phyloP scores from a whole-genome alignment of 2,888 invertebrate species.

The Metellina segmentata region DNA sequence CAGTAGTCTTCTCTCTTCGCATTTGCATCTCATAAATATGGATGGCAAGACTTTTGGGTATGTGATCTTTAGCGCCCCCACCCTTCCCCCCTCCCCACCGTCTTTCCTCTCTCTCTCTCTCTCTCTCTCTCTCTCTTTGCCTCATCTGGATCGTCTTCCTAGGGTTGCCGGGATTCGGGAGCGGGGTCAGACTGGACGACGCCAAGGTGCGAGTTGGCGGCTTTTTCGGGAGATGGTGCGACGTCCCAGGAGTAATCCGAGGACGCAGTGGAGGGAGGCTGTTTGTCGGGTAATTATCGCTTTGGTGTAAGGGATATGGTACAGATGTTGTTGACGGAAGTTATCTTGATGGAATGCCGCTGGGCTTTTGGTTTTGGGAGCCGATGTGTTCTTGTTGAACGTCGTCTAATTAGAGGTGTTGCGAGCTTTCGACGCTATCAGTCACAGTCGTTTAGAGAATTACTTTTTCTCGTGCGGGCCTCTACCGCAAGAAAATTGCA shows the following conservation, averaged over 20 bases:
- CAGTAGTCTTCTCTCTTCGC: slow-evolving; percentile 45
- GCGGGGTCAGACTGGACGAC: slow-evolving; percentile 65
- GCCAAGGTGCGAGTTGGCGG: slow-evolving; percentile 64
- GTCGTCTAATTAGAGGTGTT: background rate
- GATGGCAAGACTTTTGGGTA: slow-evolving; percentile 76
- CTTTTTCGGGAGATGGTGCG: background rate
- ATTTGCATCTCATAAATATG: slow-evolving; percentile 77
- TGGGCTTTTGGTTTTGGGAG: background rate
- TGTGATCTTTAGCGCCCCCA: slow-evolving; percentile 75
- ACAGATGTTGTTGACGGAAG: background rate
- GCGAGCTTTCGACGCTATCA: too few species aligned
- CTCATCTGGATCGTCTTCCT: slow-evolving; percentile 75
- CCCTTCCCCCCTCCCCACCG: background rate
- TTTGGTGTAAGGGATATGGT: background rate
- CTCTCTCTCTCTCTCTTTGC: slow-evolving; percentile 60
- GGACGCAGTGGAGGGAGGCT: background rate
- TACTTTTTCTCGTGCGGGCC: too few species aligned
- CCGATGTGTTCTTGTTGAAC: background rate
- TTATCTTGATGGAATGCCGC: slow-evolving; percentile 3
- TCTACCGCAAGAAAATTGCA: too few species aligned
- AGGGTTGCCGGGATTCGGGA: slow-evolving; percentile 54
- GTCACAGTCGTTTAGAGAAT: too few species aligned
- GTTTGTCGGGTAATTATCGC: background rate
- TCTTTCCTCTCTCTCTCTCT: slow-evolving; percentile 28
- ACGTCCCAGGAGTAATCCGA: background rate